A percentile compares a stretch with the other conserved stretches of the same genome.
Evolutionary conservation across 2,797 vertebrate genomes (phyloP).

Genomic region (Mormyrops attenuatus): DNA sequence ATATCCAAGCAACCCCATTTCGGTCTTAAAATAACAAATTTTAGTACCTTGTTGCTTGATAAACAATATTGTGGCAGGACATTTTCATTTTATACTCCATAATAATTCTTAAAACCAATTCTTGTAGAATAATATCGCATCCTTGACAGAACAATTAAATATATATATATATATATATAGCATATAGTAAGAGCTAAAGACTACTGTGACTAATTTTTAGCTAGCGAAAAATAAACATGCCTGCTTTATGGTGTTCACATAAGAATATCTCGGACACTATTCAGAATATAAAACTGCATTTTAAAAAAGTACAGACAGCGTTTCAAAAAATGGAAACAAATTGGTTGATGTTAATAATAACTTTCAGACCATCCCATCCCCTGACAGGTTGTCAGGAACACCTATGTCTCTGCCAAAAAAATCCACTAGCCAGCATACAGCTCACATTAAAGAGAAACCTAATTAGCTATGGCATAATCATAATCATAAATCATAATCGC

Average conservation of each 20-base stretch:
- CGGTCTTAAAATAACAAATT: constrained; percentile 12
- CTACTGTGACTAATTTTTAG: not conserved
- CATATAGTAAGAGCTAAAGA: not conserved
- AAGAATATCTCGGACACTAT: not conserved
- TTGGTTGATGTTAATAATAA: constrained; percentile 19
- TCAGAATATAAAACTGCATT: not conserved
- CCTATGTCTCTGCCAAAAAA: not conserved
- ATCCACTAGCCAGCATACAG: not conserved
- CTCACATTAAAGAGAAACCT: constrained; percentile 1
- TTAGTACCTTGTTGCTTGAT: not conserved
- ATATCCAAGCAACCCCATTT: not conserved
- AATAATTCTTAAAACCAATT: not conserved
- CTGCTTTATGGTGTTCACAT: not conserved
- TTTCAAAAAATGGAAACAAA: not conserved
- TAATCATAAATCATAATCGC: constrained; percentile 1
- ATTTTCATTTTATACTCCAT: not conserved
- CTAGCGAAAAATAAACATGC: not conserved
- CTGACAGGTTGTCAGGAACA: constrained; percentile 20
- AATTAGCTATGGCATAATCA: constrained; percentile 3
- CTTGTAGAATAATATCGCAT: not conserved
- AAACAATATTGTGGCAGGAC: not conserved
- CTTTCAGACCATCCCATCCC: not conserved
- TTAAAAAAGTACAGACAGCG: not conserved
- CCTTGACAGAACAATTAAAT: not conserved
- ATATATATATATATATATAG: not conserved